Evolutionary conservation across 2,113 vertebrate genomes (phyloP).

Genomic region (Apaloderma vittatum): DNA sequence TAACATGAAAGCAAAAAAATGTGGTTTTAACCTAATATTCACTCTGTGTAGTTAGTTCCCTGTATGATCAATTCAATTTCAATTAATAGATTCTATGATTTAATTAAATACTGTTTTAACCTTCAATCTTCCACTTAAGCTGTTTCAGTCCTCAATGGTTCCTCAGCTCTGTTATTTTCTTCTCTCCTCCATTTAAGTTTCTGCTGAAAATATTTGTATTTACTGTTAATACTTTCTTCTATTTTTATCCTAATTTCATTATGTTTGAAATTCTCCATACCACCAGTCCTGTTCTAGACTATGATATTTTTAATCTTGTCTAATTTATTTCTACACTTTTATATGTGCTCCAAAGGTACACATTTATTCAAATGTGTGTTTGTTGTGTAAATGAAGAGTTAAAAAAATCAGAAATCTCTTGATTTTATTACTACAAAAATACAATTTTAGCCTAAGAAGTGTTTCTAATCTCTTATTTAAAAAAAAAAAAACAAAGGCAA

Average conservation of each 20-base stretch:
- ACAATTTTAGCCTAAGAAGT: background rate
- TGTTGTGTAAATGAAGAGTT: background rate
- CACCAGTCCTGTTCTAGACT: background rate
- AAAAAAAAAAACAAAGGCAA: background rate
- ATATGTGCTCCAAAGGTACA: background rate
- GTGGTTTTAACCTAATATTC: background rate
- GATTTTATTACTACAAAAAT: background rate
- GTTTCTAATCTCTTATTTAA: background rate
- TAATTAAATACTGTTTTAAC: background rate
- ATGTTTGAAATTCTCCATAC: background rate
- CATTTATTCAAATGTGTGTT: background rate
- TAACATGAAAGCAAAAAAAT: background rate
- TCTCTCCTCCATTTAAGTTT: background rate
- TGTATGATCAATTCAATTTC: background rate
- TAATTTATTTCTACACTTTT: background rate
- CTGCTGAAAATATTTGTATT: background rate
- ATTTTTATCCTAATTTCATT: background rate
- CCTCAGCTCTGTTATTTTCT: background rate
- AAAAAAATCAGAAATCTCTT: background rate
- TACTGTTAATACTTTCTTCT: background rate
- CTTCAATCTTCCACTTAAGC: background rate
- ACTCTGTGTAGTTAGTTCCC: background rate
- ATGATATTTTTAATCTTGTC: background rate
- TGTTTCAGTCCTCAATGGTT: background rate
- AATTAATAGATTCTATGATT: background rate